These are phyloP conservation scores for Microtus montanus DNA, from an alignment of 2,113 vertebrate genomes.

Conservation along the genomic window DNA sequence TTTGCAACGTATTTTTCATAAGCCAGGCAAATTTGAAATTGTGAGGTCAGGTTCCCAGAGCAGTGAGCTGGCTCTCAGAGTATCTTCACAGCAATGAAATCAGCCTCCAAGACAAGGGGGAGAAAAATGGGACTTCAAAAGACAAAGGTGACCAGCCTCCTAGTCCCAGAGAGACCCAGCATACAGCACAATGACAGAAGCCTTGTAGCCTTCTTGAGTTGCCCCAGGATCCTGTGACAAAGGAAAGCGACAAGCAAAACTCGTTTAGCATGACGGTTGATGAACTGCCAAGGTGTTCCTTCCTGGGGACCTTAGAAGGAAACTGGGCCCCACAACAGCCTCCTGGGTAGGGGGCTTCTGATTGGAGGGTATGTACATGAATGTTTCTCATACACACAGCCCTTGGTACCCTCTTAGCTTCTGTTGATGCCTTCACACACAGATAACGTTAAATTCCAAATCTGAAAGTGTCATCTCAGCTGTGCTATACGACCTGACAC, in stretches of 20 bases:
- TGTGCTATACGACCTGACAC: background rate
- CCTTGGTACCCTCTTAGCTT: background rate
- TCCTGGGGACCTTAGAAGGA: conserved; percentile 70
- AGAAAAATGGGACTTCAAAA: conserved; percentile 30
- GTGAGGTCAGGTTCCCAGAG: background rate
- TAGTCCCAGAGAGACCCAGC: conserved; percentile 63
- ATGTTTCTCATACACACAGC: background rate
- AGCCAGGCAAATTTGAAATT: conserved; percentile 47
- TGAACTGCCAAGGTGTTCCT: conserved; percentile 70
- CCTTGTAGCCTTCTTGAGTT: conserved; percentile 23
- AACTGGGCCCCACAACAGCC: background rate
- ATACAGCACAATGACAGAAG: conserved; percentile 31
- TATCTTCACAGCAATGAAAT: background rate
- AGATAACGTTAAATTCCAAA: conserved; percentile 20
- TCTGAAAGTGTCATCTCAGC: conserved; percentile 22
- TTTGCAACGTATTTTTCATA: conserved; percentile 51
- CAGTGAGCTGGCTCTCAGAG: conserved; percentile 48
- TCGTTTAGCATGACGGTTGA: conserved; percentile 73
- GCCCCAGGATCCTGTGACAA: conserved; percentile 67
- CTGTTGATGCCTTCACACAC: background rate
- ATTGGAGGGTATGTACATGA: too few species aligned
- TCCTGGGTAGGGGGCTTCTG: background rate
- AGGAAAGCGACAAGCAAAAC: conserved; percentile 82
- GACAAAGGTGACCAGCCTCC: conserved; percentile 64
- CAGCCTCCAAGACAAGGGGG: conserved; percentile 55